Base-by-base conservation (phyloP, 2,888 invertebrate genomes). In the Synergus laeviventris region DNA sequence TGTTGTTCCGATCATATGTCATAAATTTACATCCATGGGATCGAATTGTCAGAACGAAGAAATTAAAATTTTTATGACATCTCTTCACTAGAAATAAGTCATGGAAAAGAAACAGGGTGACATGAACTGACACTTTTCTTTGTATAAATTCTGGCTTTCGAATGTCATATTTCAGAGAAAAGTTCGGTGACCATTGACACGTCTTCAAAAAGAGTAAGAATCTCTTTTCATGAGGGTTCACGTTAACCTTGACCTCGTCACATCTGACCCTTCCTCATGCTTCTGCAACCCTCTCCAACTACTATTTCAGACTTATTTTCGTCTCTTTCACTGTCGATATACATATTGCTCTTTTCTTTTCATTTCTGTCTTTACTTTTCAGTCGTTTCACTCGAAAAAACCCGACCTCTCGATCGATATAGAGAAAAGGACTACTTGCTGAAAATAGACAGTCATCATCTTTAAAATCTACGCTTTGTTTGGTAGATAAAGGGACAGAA, bases 181-280 rank as follows among this genome's bases (percentile, higher is more conserved):
- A 75, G 85, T 84, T 84, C 83, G 81, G 54, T 79, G 82, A 83
- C 84, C 82, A 66, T 81, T 82, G 84, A 83, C 79, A 81, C 79
- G 79, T 70, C 31, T 45, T n/a, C n/a, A 31, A 24, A 49, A 31
- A 70, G 66, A 70, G 31, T 64, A 78, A 81, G 77, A 79, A 61
- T 66, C 60, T 70, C 31, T 31, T 70, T 49, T 16, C 24, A 66
- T 1, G 14, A 16, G 21, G 66, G 79, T 66, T 81, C 64, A 78
- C 76, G 64, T 83, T 79, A 84, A 86, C 85, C 86, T 87, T 87
- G 86, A 86, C 86, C 86, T 81, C 78, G 21, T 42, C 56, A 54
- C 24, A 64, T 45, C 42, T 70, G 36, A 73, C 39, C 31, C 49
- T 56, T 62, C 49, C 62, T 24, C 16, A 70, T 73, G 4, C 56